Evolutionary conservation across 2,113 vertebrate genomes (phyloP).

Genomic region (Salvator merianae): DNA sequence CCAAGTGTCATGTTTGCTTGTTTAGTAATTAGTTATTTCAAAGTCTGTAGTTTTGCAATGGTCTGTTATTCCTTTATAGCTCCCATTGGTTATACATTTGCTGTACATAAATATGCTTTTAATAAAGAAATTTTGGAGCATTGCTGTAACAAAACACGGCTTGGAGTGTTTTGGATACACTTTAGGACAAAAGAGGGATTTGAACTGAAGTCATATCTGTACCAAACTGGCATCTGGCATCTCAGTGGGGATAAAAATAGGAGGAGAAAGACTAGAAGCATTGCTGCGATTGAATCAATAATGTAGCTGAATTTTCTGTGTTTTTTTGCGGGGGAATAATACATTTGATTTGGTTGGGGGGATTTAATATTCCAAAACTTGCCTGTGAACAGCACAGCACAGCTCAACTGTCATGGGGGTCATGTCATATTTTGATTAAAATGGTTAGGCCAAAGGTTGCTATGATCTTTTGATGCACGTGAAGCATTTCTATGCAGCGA

Average conservation of each 20-base stretch:
- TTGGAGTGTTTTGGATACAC: neutral
- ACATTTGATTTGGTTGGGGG: fast-evolving
- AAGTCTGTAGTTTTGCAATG: no score
- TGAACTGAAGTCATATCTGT: neutral
- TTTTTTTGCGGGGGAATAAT: neutral
- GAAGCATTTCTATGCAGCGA: neutral
- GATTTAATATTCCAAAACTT: neutral
- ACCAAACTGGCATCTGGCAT: neutral
- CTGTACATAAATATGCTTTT: no score
- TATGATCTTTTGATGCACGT: fast-evolving
- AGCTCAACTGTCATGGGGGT: neutral
- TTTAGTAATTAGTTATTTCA: no score
- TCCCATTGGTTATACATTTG: no score
- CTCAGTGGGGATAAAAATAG: neutral
- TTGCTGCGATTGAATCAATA: neutral
- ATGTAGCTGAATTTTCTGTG: neutral
- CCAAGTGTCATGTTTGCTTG: no score
- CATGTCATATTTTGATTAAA: neutral
- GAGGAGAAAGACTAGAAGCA: neutral
- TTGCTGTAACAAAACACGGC: no score
- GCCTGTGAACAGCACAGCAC: neutral
- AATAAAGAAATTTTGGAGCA: no score
- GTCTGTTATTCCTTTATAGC: no score
- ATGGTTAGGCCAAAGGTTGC: neutral
- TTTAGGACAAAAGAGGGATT: neutral